These are phyloP conservation scores for Diloba caeruleocephala DNA, from an alignment of 2,888 invertebrate genomes.

Conservation along the genomic window DNA sequence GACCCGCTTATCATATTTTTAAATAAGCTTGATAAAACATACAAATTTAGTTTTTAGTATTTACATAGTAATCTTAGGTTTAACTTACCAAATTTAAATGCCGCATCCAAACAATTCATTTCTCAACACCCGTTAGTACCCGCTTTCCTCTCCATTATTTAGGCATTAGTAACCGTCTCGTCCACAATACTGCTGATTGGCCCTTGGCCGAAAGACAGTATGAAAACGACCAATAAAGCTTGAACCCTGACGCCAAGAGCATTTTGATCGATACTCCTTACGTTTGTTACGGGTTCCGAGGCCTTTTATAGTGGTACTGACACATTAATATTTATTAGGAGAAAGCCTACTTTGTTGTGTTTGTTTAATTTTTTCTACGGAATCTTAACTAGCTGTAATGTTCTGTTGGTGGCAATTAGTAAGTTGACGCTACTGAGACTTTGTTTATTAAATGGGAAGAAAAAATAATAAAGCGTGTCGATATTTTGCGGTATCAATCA, in stretches of 20 bases:
- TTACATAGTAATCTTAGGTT: too few relatives aligned
- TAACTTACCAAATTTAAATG: too few relatives aligned
- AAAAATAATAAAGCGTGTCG: not conserved
- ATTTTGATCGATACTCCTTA: slow-evolving; percentile 18
- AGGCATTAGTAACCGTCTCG: slow-evolving; percentile 76
- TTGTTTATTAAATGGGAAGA: not conserved
- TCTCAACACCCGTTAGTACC: slow-evolving; percentile 39
- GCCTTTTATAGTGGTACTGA: slow-evolving; percentile 34
- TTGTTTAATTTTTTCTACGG: slow-evolving; percentile 42
- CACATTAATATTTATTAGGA: slow-evolving; percentile 78
- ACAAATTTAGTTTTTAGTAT: too few relatives aligned
- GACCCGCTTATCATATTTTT: too few relatives aligned
- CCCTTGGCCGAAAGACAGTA: slow-evolving; percentile 59
- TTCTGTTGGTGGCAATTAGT: slow-evolving; percentile 40
- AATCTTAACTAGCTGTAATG: slow-evolving; percentile 34
- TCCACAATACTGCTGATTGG: slow-evolving; percentile 79
- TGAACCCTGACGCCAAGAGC: slow-evolving; percentile 50
- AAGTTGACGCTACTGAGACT: slow-evolving; percentile 23
- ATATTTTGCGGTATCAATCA: not conserved
- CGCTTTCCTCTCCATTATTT: slow-evolving; percentile 70
- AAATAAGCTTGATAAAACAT: too few relatives aligned
- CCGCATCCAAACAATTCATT: slow-evolving; percentile 57
- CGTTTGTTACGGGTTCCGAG: slow-evolving; percentile 25
- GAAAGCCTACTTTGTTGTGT: slow-evolving; percentile 66
- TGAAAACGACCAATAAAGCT: slow-evolving; percentile 54